A percentile compares a stretch with the other conserved stretches of the same genome.
Evolutionary conservation across 2,888 invertebrate genomes (phyloP).

Genomic region (Cepaea hortensis): DNA sequence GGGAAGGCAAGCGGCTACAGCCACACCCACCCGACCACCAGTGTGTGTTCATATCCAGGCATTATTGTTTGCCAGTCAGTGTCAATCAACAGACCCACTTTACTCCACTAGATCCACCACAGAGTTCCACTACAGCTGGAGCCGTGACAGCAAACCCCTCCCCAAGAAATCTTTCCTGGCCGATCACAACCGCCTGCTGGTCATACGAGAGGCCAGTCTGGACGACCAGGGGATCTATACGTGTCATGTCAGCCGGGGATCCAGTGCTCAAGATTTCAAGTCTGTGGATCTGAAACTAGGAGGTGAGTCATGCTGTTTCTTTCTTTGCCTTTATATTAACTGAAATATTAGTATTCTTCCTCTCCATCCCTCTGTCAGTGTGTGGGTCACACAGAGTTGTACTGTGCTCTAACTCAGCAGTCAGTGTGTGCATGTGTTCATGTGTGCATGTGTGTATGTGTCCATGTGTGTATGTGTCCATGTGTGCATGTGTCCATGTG

Average conservation of each 20-base stretch:
- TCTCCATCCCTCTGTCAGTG: no score
- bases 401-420: no score
- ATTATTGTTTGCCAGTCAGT: neutral
- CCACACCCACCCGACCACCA: no score
- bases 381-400: no score
- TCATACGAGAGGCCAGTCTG: slow-evolving; percentile 90
- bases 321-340: no score
- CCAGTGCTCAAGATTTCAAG: slow-evolving; percentile 43
- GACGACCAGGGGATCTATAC: slow-evolving; percentile 95
- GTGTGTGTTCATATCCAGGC: neutral
- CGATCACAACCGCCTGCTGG: slow-evolving; percentile 89
- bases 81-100: no score
- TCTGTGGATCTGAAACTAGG: slow-evolving; percentile 55
- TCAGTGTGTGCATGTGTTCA: no score
- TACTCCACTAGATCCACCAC: slow-evolving; percentile 47
- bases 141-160: slow-evolving; percentile 75
- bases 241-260: slow-evolving; percentile 83
- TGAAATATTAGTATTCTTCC: no score
- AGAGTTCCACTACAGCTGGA: slow-evolving; percentile 64
- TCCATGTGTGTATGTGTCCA: no score
- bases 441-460: no score
- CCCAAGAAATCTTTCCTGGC: slow-evolving; percentile 85
- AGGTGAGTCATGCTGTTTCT: slow-evolving; percentile 51
- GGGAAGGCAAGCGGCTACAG: no score
- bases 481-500: no score